Evolutionary conservation across 2,888 invertebrate genomes (phyloP), one percentile per base, ranked within the genome.

Genomic region (Tryphoninae sp.): DNA sequence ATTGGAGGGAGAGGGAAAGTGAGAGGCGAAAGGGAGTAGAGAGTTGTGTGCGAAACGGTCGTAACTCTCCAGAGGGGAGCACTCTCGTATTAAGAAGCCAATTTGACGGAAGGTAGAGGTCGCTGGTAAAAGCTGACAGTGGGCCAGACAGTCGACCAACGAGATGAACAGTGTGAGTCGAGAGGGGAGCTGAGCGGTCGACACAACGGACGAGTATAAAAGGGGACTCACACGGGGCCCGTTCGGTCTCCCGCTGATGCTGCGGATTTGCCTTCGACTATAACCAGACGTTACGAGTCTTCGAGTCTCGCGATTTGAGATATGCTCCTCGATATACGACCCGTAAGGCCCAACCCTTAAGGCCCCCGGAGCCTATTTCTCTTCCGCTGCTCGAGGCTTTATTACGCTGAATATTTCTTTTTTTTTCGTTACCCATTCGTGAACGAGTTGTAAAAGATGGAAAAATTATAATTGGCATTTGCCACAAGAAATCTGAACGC

Each of bases 81-180:
- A 22, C 22, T 26, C 42, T 59, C 62, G 61, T 79, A 74, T 79
- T 67, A 67, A 79, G 74, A 62, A 68, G 74, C 67, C 79, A 79
- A 79, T 68, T 79, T 79, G 62, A 68, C 68, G 68, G 68, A 61
- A 79, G 68, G 68, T 16, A 62, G 62, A 49, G 62, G 73, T 53
- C 51, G 62, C 33, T 49, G 49, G 33, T 61, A 76, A 76, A 68
- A 58, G 67, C 33, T 67, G 75, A 23, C 51, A 59, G 67, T 67
- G 59, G 49, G 33, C 75, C 67, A 67, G 75, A 23, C 59, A 45
- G 23, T n/a, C 45, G 45, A 3, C 45, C 45, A 45, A 45, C 45
- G 13, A 45, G 45, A 45, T 45, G 45, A 45, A 45, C 45, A 13
- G 45, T 13, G 45, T 13, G 45, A 9, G 45, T 9, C 9, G 11